Evolutionary conservation across 2,797 vertebrate species (phyloP), one percentile per base, ranked within the genome.

Genomic region (Pseudomugil gertrudae): DNA sequence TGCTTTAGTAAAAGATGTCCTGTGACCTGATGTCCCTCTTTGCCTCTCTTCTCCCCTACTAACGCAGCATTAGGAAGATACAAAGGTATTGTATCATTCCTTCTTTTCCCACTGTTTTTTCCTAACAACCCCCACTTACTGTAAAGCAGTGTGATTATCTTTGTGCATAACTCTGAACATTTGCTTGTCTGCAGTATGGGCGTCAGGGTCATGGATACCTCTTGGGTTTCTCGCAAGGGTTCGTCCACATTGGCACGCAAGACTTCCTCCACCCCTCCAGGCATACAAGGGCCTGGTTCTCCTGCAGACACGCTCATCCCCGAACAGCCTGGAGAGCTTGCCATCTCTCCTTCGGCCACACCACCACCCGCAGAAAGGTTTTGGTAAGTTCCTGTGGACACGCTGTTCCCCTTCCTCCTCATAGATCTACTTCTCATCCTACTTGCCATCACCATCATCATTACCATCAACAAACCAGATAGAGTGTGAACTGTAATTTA

Each of bases 51-150:
- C 57, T 75, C 89, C 92, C 93, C 89, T 89, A 90, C 83, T 90
- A 92, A 95, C 76, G 98, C 98, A 99, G 98, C 98, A 97, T 99
- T 96, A 98, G 98, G 97, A 99, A 99, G 95, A 98, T 99, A 86
- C 98, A 99, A 97, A 99, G 98, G 98, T 99, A 99, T 73, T 0
- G 94, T 96, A 92, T 82, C 60, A 29, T 72, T 52, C 58, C 70
- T 23, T 76, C 74, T 73, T 40, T 40, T 61, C 64, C 67, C 52
- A 53, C 76, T 55, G 40, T n/a, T 66, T 60, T 72, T 72, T 64
- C 65, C 79, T 61, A 10, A 32, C 47, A 17, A 9, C 19, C 33
- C 27, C 48, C 14, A 2, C 58, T 64, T 52, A 23, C 29, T 47
- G 57, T 23, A 19, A 24, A 9, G 4, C 23, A 13, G 9, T 19